phyloP scores from a whole-genome alignment of 64 coral and sea anemone genomes.

The Pachyseris speciosa region DNA sequence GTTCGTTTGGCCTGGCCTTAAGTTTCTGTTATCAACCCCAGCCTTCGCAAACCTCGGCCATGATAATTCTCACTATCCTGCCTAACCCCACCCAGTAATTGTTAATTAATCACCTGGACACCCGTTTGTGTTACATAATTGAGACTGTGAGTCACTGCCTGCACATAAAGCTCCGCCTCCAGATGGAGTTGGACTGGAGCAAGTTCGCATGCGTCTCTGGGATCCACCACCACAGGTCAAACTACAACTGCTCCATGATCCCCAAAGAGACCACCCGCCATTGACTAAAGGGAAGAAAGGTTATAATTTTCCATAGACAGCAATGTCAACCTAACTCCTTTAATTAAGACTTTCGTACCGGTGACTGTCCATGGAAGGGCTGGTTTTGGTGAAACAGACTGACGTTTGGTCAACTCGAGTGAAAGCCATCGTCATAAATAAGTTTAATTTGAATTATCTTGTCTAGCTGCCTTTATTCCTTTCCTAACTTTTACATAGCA shows the following conservation, averaged over 20 bases:
- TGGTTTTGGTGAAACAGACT: too few species aligned
- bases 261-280: neutral
- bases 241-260: neutral
- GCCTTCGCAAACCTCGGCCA: too few species aligned
- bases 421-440: too few species aligned
- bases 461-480: too few species aligned
- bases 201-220: neutral
- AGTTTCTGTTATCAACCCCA: too few species aligned
- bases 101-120: slow-evolving; percentile 24
- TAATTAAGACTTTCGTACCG: neutral
- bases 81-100: too few species aligned
- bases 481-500: too few species aligned
- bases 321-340: too few species aligned
- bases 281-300: neutral
- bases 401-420: too few species aligned
- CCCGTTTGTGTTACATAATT: neutral
- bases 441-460: too few species aligned
- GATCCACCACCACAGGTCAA: neutral
- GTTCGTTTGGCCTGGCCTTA: too few species aligned
- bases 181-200: neutral
- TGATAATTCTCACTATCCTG: too few species aligned
- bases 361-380: neutral
- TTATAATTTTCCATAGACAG: neutral
- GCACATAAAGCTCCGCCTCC: neutral
- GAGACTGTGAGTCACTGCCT: neutral